A percentile compares a stretch with the other conserved stretches of the same genome.
These are phyloP conservation scores for Lutjanus erythropterus DNA, from an alignment of 2,113 vertebrate genomes.

Conservation along the genomic window DNA sequence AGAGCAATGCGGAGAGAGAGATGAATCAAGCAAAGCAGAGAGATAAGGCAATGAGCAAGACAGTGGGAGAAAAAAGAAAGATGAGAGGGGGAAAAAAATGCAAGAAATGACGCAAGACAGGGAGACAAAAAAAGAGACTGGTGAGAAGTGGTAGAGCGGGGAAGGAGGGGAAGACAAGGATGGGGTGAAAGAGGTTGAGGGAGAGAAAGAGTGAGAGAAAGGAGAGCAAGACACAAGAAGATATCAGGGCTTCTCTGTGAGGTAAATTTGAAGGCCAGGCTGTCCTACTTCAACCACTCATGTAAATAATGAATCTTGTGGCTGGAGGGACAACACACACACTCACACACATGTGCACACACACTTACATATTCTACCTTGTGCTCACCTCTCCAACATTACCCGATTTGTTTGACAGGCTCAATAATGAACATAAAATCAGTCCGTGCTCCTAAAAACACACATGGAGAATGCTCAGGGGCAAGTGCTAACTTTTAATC, in stretches of 20 bases:
- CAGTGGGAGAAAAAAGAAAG: constrained; percentile 3
- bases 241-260: constrained; percentile 49
- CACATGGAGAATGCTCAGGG: no score
- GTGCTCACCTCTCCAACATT: neutral
- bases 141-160: constrained; percentile 31
- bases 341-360: constrained; percentile 12
- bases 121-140: constrained; percentile 17
- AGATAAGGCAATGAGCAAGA: constrained; percentile 41
- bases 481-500: no score
- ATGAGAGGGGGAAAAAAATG: neutral
- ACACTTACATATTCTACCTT: neutral
- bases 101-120: constrained; percentile 44
- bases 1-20: constrained; percentile 42
- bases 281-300: constrained; percentile 77
- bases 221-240: constrained; percentile 21
- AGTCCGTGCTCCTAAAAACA: no score
- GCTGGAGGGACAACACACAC: constrained; percentile 25
- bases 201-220: constrained; percentile 24
- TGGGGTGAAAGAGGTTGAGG: constrained; percentile 13
- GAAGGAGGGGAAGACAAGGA: constrained; percentile 9
- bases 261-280: constrained; percentile 63
- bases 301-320: constrained; percentile 77
- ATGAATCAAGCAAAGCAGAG: constrained; percentile 63
- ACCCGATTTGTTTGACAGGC: constrained; percentile 3
- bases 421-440: neutral